A percentile compares a stretch with the other conserved stretches of the same genome.
These are phyloP conservation scores for Drosophila yooni DNA, from an alignment of 2,888 invertebrate species.

Conservation along the genomic window DNA sequence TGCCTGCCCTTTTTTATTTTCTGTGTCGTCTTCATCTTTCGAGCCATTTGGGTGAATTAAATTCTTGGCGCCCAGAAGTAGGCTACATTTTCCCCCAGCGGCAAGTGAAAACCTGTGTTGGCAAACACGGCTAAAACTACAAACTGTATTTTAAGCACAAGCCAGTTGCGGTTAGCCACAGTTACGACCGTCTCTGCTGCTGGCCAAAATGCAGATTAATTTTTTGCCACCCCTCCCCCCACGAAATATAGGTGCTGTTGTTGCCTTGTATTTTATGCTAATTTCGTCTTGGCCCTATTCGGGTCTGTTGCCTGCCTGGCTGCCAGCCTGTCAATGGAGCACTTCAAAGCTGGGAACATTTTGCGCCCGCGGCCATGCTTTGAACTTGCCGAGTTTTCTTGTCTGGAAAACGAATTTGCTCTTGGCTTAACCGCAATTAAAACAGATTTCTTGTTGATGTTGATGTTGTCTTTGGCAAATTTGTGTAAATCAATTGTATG, in stretches of 20 bases:
- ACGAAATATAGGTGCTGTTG: slow-evolving; percentile 42
- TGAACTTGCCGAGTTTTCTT: slow-evolving; percentile 66
- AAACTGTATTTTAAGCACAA: slow-evolving; percentile 17
- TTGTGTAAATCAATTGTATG: slow-evolving; percentile 76
- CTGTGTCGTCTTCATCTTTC: slow-evolving; percentile 23
- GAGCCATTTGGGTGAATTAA: slow-evolving; percentile 62
- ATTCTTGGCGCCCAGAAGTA: slow-evolving; percentile 45
- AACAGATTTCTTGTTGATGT: slow-evolving; percentile 71
- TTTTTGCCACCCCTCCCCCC: slow-evolving; percentile 34
- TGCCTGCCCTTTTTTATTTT: not conserved
- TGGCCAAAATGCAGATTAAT: slow-evolving; percentile 54
- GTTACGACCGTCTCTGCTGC: not conserved
- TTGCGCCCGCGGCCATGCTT: slow-evolving; percentile 64
- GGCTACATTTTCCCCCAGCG: slow-evolving; percentile 40
- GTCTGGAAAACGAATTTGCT: slow-evolving; percentile 56
- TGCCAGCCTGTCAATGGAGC: slow-evolving; percentile 41
- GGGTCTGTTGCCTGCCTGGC: slow-evolving; percentile 15
- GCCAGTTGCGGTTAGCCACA: slow-evolving; percentile 6
- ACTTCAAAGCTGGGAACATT: slow-evolving; percentile 70
- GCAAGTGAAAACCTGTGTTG: slow-evolving; percentile 51
- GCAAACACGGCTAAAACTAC: slow-evolving; percentile 23
- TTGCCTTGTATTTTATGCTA: slow-evolving; percentile 58
- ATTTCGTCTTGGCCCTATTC: slow-evolving; percentile 42
- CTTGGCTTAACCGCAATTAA: slow-evolving; percentile 71
- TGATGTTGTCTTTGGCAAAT: slow-evolving; percentile 74